Evolutionary conservation across 2,888 invertebrate species (phyloP).

Genomic region (Chrysina gloriosa): DNA sequence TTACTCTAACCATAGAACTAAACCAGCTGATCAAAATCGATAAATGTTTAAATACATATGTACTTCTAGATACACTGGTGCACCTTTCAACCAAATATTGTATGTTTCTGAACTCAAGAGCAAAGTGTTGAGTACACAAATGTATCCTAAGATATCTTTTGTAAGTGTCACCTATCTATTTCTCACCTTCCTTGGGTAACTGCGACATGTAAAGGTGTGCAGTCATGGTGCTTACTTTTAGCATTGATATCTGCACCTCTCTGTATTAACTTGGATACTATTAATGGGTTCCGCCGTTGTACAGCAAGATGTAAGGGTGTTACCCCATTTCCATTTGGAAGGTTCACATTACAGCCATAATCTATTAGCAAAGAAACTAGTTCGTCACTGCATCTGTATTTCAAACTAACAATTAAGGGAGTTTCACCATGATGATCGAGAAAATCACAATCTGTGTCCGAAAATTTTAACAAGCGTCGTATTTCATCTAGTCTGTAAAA

Average conservation of each 20-base stretch:
- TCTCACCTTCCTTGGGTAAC: slow-evolving; percentile 35
- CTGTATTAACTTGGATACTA: slow-evolving; percentile 17
- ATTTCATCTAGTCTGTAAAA: slow-evolving; percentile 52
- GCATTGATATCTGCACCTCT: slow-evolving; percentile 29
- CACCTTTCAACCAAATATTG: too few relatives aligned
- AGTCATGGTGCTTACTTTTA: slow-evolving; percentile 3
- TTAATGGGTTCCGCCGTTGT: background rate
- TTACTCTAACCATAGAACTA: too few relatives aligned
- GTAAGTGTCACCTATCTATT: too few relatives aligned
- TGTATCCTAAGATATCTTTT: too few relatives aligned
- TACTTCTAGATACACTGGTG: too few relatives aligned
- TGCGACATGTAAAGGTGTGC: slow-evolving; percentile 50
- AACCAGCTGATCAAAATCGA: too few relatives aligned
- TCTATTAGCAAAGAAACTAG: slow-evolving; percentile 17
- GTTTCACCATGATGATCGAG: slow-evolving; percentile 54
- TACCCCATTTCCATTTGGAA: slow-evolving; percentile 3
- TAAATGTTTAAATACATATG: too few relatives aligned
- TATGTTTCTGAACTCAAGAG: too few relatives aligned
- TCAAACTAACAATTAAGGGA: slow-evolving; percentile 41
- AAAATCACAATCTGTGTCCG: slow-evolving; percentile 50
- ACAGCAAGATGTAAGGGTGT: slow-evolving; percentile 34
- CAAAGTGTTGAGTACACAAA: too few relatives aligned
- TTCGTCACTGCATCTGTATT: slow-evolving; percentile 4
- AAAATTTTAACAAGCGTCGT: slow-evolving; percentile 48
- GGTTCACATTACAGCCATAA: slow-evolving; percentile 9